Evolutionary conservation across 2,888 invertebrate species (phyloP).

Genomic region (Lacanobia wlatinum): DNA sequence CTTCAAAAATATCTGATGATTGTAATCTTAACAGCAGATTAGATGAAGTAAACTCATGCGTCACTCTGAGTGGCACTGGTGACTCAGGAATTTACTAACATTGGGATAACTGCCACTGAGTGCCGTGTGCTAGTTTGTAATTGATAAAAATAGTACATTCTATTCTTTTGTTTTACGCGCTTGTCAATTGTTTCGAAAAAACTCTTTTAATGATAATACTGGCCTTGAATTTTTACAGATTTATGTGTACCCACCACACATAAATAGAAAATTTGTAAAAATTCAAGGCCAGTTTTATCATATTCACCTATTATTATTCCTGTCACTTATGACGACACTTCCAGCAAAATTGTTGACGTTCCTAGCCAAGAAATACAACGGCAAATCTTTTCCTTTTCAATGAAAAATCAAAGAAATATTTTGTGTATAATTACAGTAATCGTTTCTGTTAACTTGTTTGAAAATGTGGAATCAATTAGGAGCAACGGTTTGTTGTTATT

Average conservation of each 20-base stretch:
- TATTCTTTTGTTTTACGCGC: slow-evolving; percentile 41
- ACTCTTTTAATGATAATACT: slow-evolving; percentile 4
- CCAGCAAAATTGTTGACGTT: slow-evolving; percentile 34
- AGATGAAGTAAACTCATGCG: slow-evolving; percentile 54
- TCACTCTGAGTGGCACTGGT: slow-evolving; percentile 51
- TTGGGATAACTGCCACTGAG: slow-evolving; percentile 49
- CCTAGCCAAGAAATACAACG: slow-evolving; percentile 24
- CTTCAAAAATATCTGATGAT: slow-evolving; percentile 60
- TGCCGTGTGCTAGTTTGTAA: slow-evolving; percentile 39
- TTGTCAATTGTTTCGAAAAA: slow-evolving; percentile 26
- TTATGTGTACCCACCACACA: no score
- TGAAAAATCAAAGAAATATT: slow-evolving; percentile 3
- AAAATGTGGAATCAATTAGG: slow-evolving; percentile 47
- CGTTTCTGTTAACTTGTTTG: slow-evolving; percentile 30
- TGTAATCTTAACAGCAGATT: slow-evolving; percentile 51
- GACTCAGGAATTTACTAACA: slow-evolving; percentile 60
- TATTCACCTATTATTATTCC: slow-evolving; percentile 17
- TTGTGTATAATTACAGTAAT: slow-evolving; percentile 5
- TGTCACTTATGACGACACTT: slow-evolving; percentile 16
- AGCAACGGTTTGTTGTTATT: slow-evolving; percentile 39
- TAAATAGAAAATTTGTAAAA: no score
- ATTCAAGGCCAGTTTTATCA: no score
- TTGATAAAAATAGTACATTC: slow-evolving; percentile 48
- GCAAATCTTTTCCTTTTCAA: slow-evolving; percentile 1
- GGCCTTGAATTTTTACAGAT: slow-evolving; percentile 30